A percentile compares a stretch with the other conserved stretches of the same genome.
Evolutionary conservation across 1,140 invertebrate genomes (phyloP).

Genomic region (Rhizoglyphus robini): DNA sequence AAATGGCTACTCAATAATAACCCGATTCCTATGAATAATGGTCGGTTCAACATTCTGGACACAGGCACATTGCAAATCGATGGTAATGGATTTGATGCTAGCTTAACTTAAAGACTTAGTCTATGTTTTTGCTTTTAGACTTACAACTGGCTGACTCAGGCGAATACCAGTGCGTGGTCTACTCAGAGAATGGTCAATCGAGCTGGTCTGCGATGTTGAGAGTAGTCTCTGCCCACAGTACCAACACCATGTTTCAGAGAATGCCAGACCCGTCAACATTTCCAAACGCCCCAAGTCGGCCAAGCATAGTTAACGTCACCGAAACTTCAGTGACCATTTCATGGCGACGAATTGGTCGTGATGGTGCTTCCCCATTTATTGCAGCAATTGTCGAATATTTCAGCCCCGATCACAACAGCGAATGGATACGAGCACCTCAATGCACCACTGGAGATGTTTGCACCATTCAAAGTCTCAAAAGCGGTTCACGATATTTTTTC

Average conservation of each 20-base stretch:
- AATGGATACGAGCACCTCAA: conserved; percentile 56
- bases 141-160: conserved; percentile 45
- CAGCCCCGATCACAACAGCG: conserved; percentile 64
- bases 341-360: conserved; percentile 56
- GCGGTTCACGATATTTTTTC: conserved; percentile 71
- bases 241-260: conserved; percentile 61
- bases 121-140: conserved; percentile 17
- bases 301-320: conserved; percentile 57
- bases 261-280: conserved; percentile 58
- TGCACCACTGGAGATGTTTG: conserved; percentile 49
- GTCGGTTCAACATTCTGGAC: conserved; percentile 39
- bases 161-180: conserved; percentile 64
- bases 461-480: conserved; percentile 52
- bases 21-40: conserved; percentile 27
- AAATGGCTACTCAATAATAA: conserved; percentile 47
- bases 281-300: conserved; percentile 56
- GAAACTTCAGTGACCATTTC: conserved; percentile 60
- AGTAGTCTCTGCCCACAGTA: conserved; percentile 44
- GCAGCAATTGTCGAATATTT: conserved; percentile 56
- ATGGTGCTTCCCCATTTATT: conserved; percentile 56
- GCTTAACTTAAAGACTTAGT: conserved; percentile 21
- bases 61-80: conserved; percentile 65
- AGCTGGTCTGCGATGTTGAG: conserved; percentile 54
- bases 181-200: conserved; percentile 63
- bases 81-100: conserved; percentile 40